Evolutionary conservation across 2,797 vertebrate genomes (phyloP).

Genomic region (Vireo griseus): DNA sequence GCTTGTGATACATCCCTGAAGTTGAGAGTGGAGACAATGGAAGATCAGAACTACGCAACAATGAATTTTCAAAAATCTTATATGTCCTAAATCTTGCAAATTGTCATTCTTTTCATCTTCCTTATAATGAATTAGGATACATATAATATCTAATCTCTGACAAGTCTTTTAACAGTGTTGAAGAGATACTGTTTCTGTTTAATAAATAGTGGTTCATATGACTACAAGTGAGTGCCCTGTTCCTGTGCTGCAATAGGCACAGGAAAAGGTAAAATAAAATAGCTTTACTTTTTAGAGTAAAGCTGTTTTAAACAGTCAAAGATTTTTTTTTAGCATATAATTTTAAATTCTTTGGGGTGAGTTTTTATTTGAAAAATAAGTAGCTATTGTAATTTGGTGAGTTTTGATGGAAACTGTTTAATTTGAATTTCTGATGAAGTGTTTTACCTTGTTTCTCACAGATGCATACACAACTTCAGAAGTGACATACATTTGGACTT

Average conservation of each 20-base stretch:
- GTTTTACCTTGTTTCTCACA: constrained; percentile 53
- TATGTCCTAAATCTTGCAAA: not conserved
- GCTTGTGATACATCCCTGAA: not conserved
- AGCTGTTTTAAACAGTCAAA: not conserved
- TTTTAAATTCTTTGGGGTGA: not conserved
- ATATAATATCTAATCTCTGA: not conserved
- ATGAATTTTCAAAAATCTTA: not conserved
- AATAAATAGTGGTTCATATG: not conserved
- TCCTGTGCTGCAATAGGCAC: not conserved
- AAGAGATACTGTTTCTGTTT: not conserved
- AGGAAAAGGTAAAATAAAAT: too few relatives aligned
- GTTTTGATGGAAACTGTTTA: not conserved
- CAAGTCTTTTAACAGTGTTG: not conserved
- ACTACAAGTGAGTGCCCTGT: not conserved
- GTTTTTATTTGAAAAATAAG: not conserved
- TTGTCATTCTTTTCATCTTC: not conserved
- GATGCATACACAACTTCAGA: constrained; percentile 94
- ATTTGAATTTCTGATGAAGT: not conserved
- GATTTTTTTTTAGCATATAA: not conserved
- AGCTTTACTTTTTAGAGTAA: not conserved
- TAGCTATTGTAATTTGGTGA: not conserved
- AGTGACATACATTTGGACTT: constrained; percentile 93
- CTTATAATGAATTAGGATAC: rapidly evolving
- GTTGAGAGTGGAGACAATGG: not conserved
- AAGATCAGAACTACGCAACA: not conserved